Evolutionary conservation across 1,140 invertebrate species (phyloP).

Genomic region (Leucophenga varia): DNA sequence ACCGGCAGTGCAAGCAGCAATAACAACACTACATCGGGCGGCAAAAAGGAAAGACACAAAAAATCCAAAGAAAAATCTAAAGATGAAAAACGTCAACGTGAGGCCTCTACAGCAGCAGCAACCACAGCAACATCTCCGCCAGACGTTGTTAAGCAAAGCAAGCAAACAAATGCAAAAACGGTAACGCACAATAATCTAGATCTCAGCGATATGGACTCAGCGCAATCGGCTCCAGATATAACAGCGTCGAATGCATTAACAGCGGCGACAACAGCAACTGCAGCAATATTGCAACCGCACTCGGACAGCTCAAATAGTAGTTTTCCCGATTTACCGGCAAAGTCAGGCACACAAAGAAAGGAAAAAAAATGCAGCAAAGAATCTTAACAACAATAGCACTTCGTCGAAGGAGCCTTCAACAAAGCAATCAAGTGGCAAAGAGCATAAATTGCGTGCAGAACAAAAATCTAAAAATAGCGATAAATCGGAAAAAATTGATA

Average conservation of each 20-base stretch:
- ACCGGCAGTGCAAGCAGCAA: slow-evolving; percentile 16
- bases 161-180: slow-evolving; percentile 5
- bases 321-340: slow-evolving; percentile 43
- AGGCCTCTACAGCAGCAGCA: slow-evolving; percentile 15
- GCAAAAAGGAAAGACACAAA: slow-evolving; percentile 42
- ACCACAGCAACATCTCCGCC: slow-evolving; percentile 1
- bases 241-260: slow-evolving; percentile 30
- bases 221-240: slow-evolving; percentile 37
- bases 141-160: slow-evolving; percentile 7
- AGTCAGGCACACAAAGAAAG: slow-evolving; percentile 47
- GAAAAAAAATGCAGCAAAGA: neutral
- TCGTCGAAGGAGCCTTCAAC: slow-evolving; percentile 15
- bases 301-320: slow-evolving; percentile 56
- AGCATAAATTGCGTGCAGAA: slow-evolving; percentile 20
- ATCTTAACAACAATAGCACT: neutral
- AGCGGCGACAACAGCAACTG: slow-evolving; percentile 43
- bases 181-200: slow-evolving; percentile 33
- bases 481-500: slow-evolving; percentile 25
- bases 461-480: slow-evolving; percentile 21
- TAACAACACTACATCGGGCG: slow-evolving; percentile 1
- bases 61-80: slow-evolving; percentile 45
- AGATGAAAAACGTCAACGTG: slow-evolving; percentile 47
- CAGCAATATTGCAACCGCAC: slow-evolving; percentile 46
- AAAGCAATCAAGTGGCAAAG: slow-evolving; percentile 17
- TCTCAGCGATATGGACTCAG: slow-evolving; percentile 45